Percentiles rank a stretch among this genome's conserved stretches.
Evolutionary conservation across 2,113 vertebrate species (phyloP).

Genomic region (Verasper variegatus): DNA sequence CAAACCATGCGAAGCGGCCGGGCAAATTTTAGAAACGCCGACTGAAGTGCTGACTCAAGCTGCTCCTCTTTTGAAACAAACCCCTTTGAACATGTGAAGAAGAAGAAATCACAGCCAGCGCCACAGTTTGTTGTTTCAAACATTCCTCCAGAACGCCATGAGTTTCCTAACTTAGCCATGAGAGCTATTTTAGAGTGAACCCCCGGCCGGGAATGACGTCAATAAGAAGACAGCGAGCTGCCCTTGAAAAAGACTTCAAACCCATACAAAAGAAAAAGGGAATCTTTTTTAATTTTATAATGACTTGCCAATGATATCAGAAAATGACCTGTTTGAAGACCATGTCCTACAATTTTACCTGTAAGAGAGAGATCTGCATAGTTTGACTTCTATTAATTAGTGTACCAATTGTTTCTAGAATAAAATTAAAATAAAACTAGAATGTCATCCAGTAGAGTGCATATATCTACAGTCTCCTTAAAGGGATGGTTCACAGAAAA

Average conservation of each 20-base stretch:
- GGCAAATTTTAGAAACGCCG: conserved; percentile 58
- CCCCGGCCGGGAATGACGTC: conserved; percentile 76
- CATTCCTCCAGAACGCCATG: conserved; percentile 74
- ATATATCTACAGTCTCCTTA: no score
- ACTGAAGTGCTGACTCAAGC: conserved; percentile 58
- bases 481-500: no score
- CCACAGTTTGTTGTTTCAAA: conserved; percentile 78
- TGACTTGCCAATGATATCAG: conserved; percentile 43
- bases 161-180: conserved; percentile 80
- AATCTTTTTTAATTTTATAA: not conserved
- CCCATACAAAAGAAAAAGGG: conserved; percentile 28
- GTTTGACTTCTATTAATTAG: not conserved
- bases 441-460: no score
- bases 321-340: conserved; percentile 29
- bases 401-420: not conserved
- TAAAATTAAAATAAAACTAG: not conserved
- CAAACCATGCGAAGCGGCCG: conserved; percentile 37
- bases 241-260: conserved; percentile 66
- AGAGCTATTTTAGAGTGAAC: conserved; percentile 80
- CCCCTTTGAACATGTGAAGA: conserved; percentile 65
- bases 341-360: conserved; percentile 11
- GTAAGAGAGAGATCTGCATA: not conserved
- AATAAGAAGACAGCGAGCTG: conserved; percentile 68
- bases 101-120: conserved; percentile 65
- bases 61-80: conserved; percentile 44